Base-by-base conservation (phyloP, 2,113 vertebrate genomes). In the Albula goreensis region DNA sequence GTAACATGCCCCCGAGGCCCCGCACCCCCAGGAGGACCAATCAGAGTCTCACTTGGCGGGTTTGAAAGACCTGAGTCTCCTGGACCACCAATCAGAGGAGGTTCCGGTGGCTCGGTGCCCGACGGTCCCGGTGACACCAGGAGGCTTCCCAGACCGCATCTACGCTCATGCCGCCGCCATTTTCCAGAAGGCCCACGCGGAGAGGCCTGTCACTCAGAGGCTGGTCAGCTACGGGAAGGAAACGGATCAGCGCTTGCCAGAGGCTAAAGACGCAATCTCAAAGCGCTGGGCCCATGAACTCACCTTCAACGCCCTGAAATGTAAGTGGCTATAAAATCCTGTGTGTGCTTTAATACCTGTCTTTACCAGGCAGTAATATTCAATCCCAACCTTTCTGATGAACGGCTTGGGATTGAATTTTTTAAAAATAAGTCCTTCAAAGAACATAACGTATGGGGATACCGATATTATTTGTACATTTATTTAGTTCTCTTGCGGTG, bases 271-370 rank as follows among this genome's bases (percentile, higher is more conserved):
- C 85, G 94, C 95, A 60, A 9, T 83, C 53, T 89, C 89, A 0
- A 92, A 89, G 89, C 94, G 90, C 8, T 85, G 78, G 1, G 95
- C 95, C 85, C 97, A 96, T 0, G 95, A 97, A 41, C 92, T 99
- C 60, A 97, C 97, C 49, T 98, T 97, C 93, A 96, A 3, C 90
- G 89, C 96, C 60, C 91, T 98, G n/a, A 99, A 97, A 92, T 98
- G 97, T 98, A 93, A 93, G 96, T 94, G 91, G 48, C 57, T 50
- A 31, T 9, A 56, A 56, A 56, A 12, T 6, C 7, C 53, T 56
- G 6, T 56, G 53, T 56, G 53, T 56, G 53, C 31, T 41, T 56
- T 56, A 41, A 41, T 41, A 7, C 12, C 53, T 56, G 53, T 56
- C 53, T 41, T 41, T 41, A 41, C 31, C 31, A 41, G 31, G 31